phyloP scores from a whole-genome alignment of 2,113 vertebrate species.

The Octodon degus region DNA sequence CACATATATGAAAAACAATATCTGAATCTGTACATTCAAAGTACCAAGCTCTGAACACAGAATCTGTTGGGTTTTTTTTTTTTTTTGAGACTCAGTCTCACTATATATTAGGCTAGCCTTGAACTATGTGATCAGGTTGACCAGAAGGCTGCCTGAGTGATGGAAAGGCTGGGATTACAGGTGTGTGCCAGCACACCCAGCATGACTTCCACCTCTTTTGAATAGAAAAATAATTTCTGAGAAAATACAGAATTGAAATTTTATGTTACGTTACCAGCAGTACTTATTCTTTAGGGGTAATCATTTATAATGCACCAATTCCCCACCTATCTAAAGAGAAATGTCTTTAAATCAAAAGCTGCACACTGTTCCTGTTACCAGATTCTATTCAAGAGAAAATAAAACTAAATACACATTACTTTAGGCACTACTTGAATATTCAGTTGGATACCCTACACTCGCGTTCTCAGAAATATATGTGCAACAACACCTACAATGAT shows the following conservation, averaged over 20 bases:
- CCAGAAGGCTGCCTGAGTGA: not conserved
- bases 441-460: not conserved
- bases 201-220: not conserved
- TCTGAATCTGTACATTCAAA: not conserved
- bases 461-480: not conserved
- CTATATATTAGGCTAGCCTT: not conserved
- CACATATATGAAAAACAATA: conserved; percentile 33
- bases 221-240: conserved; percentile 36
- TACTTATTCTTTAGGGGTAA: conserved; percentile 24
- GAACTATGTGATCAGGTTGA: not conserved
- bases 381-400: conserved; percentile 56
- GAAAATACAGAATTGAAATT: conserved; percentile 2
- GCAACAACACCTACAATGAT: not conserved
- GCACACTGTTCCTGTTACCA: conserved; percentile 27
- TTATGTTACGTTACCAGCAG: conserved; percentile 18
- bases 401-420: conserved; percentile 46
- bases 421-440: conserved; percentile 33
- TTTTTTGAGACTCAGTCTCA: not conserved
- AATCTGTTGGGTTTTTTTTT: not conserved
- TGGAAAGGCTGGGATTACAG: not conserved
- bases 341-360: conserved; percentile 58
- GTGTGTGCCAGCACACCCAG: not conserved
- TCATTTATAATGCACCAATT: conserved; percentile 55
- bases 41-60: not conserved
- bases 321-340: conserved; percentile 44